phyloP scores from a whole-genome alignment of 1,140 invertebrate genomes.

The Caenorhabditis elegans region WBcel235 BX284603.4:6674501-6675000 shows the following conservation, averaged over 20 bases:
- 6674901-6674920: too few species aligned
- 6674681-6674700: constrained; percentile 10
- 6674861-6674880: neutral
- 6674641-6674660: neutral
- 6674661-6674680: constrained; percentile 3
- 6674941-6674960: too few species aligned
- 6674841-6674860: constrained; percentile 1
- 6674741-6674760: neutral
- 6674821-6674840: neutral
- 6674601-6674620: neutral
- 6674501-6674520: neutral
- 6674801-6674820: too few species aligned
- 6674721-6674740: neutral
- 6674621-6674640: neutral
- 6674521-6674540: neutral
- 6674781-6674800: too few species aligned
- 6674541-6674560: neutral
- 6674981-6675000: too few species aligned
- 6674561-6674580: too few species aligned
- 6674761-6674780: neutral
- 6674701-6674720: neutral
- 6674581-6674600: neutral
- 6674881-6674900: too few species aligned
- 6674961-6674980: too few species aligned
- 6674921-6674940: too few species aligned